These are phyloP conservation scores for Pterocles orientalis DNA, from an alignment of 2,113 vertebrate species.

Conservation along the genomic window DNA sequence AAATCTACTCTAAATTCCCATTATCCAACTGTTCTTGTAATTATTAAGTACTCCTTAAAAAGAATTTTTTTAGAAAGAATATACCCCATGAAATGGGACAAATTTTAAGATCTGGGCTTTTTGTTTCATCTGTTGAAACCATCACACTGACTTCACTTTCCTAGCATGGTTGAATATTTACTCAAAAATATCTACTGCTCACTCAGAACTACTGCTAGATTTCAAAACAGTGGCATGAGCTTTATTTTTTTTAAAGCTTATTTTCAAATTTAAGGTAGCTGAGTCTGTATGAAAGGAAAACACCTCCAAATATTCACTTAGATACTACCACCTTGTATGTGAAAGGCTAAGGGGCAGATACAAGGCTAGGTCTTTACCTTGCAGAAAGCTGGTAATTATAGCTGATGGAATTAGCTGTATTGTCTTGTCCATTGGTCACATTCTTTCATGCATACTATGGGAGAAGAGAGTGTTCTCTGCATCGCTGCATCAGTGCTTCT, in stretches of 20 bases:
- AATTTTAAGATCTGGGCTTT: background rate
- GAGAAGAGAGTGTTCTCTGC: conserved; percentile 61
- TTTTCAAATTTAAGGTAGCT: background rate
- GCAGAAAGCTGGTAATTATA: conserved; percentile 58
- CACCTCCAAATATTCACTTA: background rate
- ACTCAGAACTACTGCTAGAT: background rate
- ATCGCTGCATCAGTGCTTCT: conserved; percentile 67
- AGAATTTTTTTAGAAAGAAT: background rate
- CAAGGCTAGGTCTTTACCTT: conserved; percentile 67
- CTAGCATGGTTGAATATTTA: background rate
- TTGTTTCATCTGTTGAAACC: background rate
- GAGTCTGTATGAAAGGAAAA: background rate
- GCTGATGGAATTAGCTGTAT: conserved; percentile 53
- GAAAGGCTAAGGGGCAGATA: conserved; percentile 38
- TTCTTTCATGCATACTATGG: conserved; percentile 67
- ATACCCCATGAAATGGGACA: background rate
- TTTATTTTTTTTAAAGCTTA: background rate
- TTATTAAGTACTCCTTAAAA: background rate
- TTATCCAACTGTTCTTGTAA: background rate
- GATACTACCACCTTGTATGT: background rate
- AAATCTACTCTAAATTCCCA: background rate
- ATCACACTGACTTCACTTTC: background rate
- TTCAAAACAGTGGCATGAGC: background rate
- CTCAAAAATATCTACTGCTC: background rate
- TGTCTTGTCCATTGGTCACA: conserved; percentile 66